phyloP scores from a whole-genome alignment of 2,888 invertebrate genomes.

The Tetranychus piercei region DNA sequence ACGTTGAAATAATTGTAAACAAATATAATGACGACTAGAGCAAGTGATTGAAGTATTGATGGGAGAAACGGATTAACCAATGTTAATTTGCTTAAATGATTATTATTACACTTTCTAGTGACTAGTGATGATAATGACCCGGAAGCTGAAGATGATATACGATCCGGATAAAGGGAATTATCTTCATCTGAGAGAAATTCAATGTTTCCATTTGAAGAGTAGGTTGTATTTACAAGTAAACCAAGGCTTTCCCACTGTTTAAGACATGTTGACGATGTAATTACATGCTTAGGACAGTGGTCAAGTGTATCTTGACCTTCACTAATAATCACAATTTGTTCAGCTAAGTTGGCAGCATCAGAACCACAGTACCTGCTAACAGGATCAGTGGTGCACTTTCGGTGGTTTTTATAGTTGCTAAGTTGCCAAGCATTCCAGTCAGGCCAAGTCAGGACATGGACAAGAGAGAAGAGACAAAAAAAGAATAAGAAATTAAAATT shows the following conservation, averaged over 20 bases:
- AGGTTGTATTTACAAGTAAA: not conserved
- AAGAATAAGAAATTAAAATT: not conserved
- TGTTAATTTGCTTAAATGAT: too few relatives aligned
- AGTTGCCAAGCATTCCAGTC: not conserved
- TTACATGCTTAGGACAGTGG: constrained; percentile 3
- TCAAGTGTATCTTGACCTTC: not conserved
- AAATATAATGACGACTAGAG: too few relatives aligned
- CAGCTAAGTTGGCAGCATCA: constrained; percentile 11
- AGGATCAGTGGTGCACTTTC: constrained; percentile 3
- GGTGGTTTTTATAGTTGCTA: constrained; percentile 6
- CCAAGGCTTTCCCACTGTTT: not conserved
- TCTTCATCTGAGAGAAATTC: not conserved
- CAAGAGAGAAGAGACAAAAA: not conserved
- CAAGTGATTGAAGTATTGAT: too few relatives aligned
- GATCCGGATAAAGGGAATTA: not conserved
- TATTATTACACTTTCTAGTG: not conserved
- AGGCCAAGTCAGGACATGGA: not conserved
- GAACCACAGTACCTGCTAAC: not conserved
- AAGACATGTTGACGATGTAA: not conserved
- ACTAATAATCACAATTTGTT: constrained; percentile 13
- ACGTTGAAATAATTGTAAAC: too few relatives aligned
- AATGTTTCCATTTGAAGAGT: not conserved
- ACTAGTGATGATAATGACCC: not conserved
- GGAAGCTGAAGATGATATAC: not conserved
- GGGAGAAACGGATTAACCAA: too few relatives aligned